phyloP scores from a whole-genome alignment of 2,113 vertebrate genomes.

The Lipophrys pholis region DNA sequence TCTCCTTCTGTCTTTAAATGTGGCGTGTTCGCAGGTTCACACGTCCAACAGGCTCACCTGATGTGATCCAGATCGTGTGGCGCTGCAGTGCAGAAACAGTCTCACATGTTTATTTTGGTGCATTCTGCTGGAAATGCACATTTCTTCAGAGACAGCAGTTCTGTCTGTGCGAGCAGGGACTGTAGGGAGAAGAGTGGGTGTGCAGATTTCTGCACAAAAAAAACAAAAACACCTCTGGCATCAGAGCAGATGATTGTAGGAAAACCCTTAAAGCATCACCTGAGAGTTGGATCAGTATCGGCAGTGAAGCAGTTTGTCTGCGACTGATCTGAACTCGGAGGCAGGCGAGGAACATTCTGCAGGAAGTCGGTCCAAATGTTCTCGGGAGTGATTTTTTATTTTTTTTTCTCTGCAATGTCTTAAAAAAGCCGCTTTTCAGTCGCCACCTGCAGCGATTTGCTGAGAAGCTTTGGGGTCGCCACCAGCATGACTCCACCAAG shows the following conservation, averaged over 20 bases:
- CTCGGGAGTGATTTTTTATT: background rate
- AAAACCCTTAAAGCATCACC: slow-evolving; percentile 11
- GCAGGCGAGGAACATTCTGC: background rate
- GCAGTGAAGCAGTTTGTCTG: background rate
- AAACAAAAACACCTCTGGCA: background rate
- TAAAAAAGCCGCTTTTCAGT: slow-evolving; percentile 6
- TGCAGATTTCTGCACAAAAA: slow-evolving; percentile 11
- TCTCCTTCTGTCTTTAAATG: no score
- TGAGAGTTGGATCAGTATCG: background rate
- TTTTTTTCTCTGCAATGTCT: slow-evolving; percentile 8
- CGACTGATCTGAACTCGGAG: slow-evolving; percentile 7
- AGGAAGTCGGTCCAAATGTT: background rate
- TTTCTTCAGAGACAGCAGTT: background rate
- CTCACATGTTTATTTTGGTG: no score
- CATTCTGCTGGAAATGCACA: no score
- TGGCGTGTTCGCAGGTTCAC: no score
- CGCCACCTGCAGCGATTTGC: slow-evolving; percentile 14
- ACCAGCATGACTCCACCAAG: slow-evolving; percentile 48
- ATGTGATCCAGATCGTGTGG: no score
- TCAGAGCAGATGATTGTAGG: background rate
- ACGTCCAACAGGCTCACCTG: no score
- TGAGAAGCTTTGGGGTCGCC: slow-evolving; percentile 26
- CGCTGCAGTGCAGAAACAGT: no score
- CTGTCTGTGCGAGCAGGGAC: background rate
- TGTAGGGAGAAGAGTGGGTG: background rate